These are phyloP conservation scores for Lamproptera curius DNA, from an alignment of 2,888 invertebrate species.

Conservation along the genomic window DNA sequence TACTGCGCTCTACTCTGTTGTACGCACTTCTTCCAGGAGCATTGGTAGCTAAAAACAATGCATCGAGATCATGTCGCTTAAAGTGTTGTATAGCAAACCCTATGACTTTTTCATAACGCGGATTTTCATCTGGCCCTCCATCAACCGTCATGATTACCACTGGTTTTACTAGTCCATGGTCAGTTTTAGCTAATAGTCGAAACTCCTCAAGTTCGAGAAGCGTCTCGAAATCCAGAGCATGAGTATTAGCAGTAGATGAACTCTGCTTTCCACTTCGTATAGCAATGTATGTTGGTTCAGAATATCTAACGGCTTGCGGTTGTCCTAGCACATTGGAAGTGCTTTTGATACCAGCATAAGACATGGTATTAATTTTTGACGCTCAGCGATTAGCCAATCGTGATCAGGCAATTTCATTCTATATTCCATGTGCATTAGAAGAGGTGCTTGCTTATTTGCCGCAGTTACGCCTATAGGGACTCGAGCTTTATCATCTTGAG, in stretches of 20 bases:
- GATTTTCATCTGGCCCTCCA: slow-evolving; percentile 35
- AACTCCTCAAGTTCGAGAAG: slow-evolving; percentile 16
- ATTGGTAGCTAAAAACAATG: slow-evolving; percentile 30
- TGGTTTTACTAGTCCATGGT: slow-evolving; percentile 13
- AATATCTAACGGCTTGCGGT: too few relatives aligned
- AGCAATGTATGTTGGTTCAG: slow-evolving; percentile 49
- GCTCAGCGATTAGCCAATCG: too few relatives aligned
- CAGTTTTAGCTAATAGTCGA: slow-evolving; percentile 20
- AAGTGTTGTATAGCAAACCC: slow-evolving; percentile 29
- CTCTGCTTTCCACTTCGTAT: slow-evolving; percentile 32
- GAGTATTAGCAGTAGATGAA: slow-evolving; percentile 31
- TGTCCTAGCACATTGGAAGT: too few relatives aligned
- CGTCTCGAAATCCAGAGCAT: slow-evolving; percentile 31
- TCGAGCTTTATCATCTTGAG: too few relatives aligned
- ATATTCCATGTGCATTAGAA: too few relatives aligned
- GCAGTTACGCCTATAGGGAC: too few relatives aligned
- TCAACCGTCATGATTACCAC: slow-evolving; percentile 27
- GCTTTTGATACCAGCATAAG: too few relatives aligned
- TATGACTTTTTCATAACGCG: slow-evolving; percentile 30
- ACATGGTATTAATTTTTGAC: too few relatives aligned
- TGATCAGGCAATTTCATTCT: too few relatives aligned
- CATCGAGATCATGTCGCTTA: slow-evolving; percentile 28
- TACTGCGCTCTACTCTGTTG: slow-evolving; percentile 30
- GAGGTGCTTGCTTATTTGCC: too few relatives aligned
- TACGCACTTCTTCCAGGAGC: slow-evolving; percentile 31